Evolutionary conservation across 2,113 vertebrate species (phyloP).

Genomic region (Sphyrna mokarran): DNA sequence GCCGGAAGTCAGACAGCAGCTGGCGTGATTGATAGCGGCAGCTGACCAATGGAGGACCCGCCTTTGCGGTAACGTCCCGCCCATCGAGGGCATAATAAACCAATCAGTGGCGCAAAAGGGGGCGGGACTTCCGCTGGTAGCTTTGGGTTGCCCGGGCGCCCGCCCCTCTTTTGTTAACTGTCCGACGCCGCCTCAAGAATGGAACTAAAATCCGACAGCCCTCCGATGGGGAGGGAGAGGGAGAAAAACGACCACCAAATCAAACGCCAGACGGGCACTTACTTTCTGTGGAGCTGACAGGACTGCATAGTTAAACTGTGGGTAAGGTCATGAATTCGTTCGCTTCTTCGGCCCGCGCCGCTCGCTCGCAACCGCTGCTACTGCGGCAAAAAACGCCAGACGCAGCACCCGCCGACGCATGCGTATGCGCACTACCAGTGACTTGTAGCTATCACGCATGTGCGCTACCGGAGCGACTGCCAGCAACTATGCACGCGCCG

Average conservation of each 20-base stretch:
- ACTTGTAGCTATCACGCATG: too few species aligned
- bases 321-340: constrained; percentile 31
- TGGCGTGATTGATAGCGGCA: neutral
- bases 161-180: constrained; percentile 22
- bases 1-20: neutral
- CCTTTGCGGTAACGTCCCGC: neutral
- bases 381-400: constrained; percentile 28
- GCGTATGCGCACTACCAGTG: neutral
- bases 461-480: too few species aligned
- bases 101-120: neutral
- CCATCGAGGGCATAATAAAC: neutral
- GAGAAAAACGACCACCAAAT: neutral
- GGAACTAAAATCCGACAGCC: neutral
- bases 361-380: neutral
- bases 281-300: constrained; percentile 35
- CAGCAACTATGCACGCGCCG: too few species aligned
- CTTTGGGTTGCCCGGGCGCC: neutral
- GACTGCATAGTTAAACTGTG: constrained; percentile 35
- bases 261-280: neutral
- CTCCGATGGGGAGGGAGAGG: neutral
- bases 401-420: neutral
- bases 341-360: constrained; percentile 1
- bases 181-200: neutral
- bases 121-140: neutral
- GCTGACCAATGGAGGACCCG: neutral